Percentiles rank a stretch among this genome's conserved stretches.
These are phyloP conservation scores for Eristalinus sepulchralis DNA, from an alignment of 2,888 invertebrate species.

Conservation along the genomic window DNA sequence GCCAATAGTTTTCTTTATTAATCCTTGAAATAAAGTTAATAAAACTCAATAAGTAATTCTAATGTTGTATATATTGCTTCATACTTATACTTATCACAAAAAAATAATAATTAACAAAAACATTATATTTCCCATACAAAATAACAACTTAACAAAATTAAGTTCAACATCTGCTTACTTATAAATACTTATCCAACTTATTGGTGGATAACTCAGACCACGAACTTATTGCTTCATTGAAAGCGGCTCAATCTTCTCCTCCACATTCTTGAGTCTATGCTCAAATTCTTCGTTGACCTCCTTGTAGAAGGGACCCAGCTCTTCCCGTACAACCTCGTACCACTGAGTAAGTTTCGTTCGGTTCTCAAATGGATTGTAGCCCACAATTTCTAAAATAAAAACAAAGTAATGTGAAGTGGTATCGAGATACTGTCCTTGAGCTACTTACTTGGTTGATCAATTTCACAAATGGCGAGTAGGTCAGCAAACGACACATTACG, in stretches of 20 bases:
- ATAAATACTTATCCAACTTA: slow-evolving; percentile 9
- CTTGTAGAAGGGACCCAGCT: slow-evolving; percentile 85
- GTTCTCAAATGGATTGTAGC: slow-evolving; percentile 84
- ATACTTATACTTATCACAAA: slow-evolving; percentile 37
- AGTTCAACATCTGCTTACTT: slow-evolving; percentile 17
- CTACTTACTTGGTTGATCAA: slow-evolving; percentile 88
- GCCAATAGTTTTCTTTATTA: too few relatives aligned
- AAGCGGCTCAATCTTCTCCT: slow-evolving; percentile 73
- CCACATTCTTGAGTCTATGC: slow-evolving; percentile 75
- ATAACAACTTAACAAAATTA: slow-evolving; percentile 54
- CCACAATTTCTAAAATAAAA: slow-evolving; percentile 83
- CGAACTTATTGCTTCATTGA: slow-evolving; percentile 76
- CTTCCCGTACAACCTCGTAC: slow-evolving; percentile 84
- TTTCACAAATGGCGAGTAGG: slow-evolving; percentile 87
- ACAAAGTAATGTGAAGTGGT: slow-evolving; percentile 1
- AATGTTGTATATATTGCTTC: slow-evolving; percentile 18
- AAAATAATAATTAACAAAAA: slow-evolving; percentile 24
- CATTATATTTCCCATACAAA: slow-evolving; percentile 13
- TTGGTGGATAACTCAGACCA: neutral
- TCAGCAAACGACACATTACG: slow-evolving; percentile 87
- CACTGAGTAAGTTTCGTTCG: slow-evolving; percentile 84
- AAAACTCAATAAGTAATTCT: neutral
- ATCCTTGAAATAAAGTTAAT: slow-evolving; percentile 1
- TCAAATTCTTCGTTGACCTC: slow-evolving; percentile 82
- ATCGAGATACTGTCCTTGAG: neutral